Evolutionary conservation across 1,140 invertebrate species (phyloP).

Genomic region (Elysia chlorotica): DNA sequence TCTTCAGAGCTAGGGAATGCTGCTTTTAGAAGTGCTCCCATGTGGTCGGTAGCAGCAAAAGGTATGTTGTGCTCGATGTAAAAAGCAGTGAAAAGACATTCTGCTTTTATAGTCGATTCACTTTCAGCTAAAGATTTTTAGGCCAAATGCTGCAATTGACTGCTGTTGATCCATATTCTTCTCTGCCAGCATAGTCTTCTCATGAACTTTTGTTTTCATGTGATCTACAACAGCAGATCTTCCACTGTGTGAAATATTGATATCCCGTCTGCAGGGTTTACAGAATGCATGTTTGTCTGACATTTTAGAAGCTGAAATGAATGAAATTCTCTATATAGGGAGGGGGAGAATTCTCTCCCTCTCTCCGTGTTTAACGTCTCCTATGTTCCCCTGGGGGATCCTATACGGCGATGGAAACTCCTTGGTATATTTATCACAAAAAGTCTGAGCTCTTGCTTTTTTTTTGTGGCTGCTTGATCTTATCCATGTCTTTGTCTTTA

Average conservation of each 20-base stretch:
- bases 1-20: neutral
- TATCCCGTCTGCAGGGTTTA: neutral
- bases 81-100: conserved; percentile 3
- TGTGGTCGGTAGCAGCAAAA: neutral
- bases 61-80: neutral
- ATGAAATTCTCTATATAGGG: neutral
- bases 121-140: neutral
- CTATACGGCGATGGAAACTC: too few species aligned
- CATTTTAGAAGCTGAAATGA: neutral
- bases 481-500: too few species aligned
- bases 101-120: neutral
- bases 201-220: neutral
- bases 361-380: too few species aligned
- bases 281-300: neutral
- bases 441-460: too few species aligned
- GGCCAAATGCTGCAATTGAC: neutral
- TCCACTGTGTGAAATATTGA: neutral
- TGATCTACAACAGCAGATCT: neutral
- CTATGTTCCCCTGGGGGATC: too few species aligned
- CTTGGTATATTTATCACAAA: neutral
- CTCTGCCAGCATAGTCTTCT: neutral
- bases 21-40: neutral
- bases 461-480: too few species aligned
- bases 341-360: too few species aligned
- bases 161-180: neutral